Evolutionary conservation across 1,140 invertebrate species (phyloP).

Genomic region (Drosophila navojoa): DNA sequence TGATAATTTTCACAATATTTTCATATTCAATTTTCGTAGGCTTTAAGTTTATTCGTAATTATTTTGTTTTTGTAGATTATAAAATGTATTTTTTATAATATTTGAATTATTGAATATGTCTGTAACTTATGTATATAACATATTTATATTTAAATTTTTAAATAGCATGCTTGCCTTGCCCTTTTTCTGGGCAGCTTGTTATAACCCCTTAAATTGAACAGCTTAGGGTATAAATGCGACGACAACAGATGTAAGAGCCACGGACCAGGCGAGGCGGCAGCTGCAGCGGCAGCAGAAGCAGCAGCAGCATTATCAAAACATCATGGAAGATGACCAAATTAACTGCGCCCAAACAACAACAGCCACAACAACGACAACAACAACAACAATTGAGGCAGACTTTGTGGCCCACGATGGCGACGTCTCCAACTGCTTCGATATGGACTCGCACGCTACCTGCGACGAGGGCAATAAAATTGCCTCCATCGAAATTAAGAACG

Average conservation of each 20-base stretch:
- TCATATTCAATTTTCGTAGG: too few species aligned
- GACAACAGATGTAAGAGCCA: conserved; percentile 34
- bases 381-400: background rate
- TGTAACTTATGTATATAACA: too few species aligned
- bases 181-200: background rate
- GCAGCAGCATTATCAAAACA: conserved; percentile 77
- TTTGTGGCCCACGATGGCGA: conserved; percentile 34
- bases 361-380: background rate
- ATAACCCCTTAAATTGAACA: background rate
- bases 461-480: conserved; percentile 72
- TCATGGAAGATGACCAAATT: conserved; percentile 82
- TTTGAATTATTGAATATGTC: too few species aligned
- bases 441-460: conserved; percentile 59
- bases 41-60: too few species aligned
- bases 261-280: conserved; percentile 46
- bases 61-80: too few species aligned
- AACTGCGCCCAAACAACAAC: conserved; percentile 45
- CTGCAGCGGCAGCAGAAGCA: conserved; percentile 25
- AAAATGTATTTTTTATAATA: too few species aligned
- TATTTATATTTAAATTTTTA: too few species aligned
- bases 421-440: conserved; percentile 17
- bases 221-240: conserved; percentile 28
- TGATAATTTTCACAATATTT: too few species aligned
- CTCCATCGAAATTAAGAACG: conserved; percentile 80
- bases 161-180: too few species aligned